These are phyloP conservation scores for Hyles euphorbiae DNA, from an alignment of 1,140 invertebrate genomes.

Conservation along the genomic window DNA sequence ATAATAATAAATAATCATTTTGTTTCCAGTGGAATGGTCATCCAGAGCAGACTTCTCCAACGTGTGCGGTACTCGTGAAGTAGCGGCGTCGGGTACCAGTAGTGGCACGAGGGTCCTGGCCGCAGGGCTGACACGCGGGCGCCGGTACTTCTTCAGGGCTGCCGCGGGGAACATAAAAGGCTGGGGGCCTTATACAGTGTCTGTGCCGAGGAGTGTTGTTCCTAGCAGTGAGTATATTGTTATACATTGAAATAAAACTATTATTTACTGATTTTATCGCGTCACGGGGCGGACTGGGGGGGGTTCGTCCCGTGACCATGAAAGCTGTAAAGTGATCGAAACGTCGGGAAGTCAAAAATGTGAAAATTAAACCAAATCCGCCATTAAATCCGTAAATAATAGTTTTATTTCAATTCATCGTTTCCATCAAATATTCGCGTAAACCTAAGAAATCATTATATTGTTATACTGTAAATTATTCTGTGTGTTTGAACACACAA, in stretches of 20 bases:
- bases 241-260: too few species aligned
- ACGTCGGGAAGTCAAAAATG: too few species aligned
- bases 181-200: slow-evolving; percentile 85
- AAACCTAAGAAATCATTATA: too few species aligned
- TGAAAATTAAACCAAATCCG: too few species aligned
- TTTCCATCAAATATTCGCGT: too few species aligned
- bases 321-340: too few species aligned
- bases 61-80: slow-evolving; percentile 85
- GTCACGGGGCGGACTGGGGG: too few species aligned
- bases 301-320: too few species aligned
- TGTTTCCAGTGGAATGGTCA: slow-evolving; percentile 89
- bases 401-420: too few species aligned
- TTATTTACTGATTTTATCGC: too few species aligned
- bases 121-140: slow-evolving; percentile 85
- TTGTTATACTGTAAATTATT: neutral
- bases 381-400: too few species aligned
- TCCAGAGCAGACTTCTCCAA: slow-evolving; percentile 86
- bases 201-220: slow-evolving; percentile 87
- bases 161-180: slow-evolving; percentile 93
- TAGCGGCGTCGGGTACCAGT: slow-evolving; percentile 79
- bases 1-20: neutral
- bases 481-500: neutral
- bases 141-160: slow-evolving; percentile 91
- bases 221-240: slow-evolving; percentile 87
- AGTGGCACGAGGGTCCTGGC: slow-evolving; percentile 79